Conservation (phyloP, 1,140 invertebrate genomes). For the Stenopsyche tienmushanensis region DNA sequence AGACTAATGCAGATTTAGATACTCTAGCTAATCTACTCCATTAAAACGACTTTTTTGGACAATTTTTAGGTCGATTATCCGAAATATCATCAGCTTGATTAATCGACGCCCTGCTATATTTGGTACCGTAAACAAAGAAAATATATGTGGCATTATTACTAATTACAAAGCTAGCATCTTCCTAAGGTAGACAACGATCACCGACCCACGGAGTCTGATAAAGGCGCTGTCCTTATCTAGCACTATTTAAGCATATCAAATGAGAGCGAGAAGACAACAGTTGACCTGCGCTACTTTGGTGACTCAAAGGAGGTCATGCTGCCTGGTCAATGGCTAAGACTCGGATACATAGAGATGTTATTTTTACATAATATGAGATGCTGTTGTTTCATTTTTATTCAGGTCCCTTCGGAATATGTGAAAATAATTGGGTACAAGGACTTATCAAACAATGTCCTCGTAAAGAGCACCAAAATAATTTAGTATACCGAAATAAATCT, state of each 20-base stretch:
- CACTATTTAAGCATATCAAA: background rate
- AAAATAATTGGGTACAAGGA: no score
- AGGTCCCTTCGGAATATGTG: no score
- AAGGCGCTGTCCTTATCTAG: conserved; percentile 16
- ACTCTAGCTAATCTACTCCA: no score
- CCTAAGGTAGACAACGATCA: background rate
- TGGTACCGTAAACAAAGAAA: conserved; percentile 16
- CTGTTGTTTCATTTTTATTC: no score
- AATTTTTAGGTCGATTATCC: no score
- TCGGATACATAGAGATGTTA: background rate
- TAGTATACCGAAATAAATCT: no score
- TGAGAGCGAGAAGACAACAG: conserved; percentile 13
- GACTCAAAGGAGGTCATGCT: conserved; percentile 33
- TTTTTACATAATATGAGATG: background rate
- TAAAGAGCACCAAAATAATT: no score
- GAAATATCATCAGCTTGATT: no score
- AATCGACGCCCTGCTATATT: no score
- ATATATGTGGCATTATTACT: background rate
- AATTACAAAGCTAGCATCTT: background rate
- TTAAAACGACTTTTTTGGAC: no score
- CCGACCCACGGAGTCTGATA: background rate
- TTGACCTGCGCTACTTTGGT: conserved; percentile 36
- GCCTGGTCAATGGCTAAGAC: conserved; percentile 10
- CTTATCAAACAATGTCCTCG: no score
- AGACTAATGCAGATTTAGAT: no score